A percentile compares a stretch with the other conserved stretches of the same genome.
Evolutionary conservation across 2,797 vertebrate species (phyloP).

Genomic region (Gymnodraco acuticeps): DNA sequence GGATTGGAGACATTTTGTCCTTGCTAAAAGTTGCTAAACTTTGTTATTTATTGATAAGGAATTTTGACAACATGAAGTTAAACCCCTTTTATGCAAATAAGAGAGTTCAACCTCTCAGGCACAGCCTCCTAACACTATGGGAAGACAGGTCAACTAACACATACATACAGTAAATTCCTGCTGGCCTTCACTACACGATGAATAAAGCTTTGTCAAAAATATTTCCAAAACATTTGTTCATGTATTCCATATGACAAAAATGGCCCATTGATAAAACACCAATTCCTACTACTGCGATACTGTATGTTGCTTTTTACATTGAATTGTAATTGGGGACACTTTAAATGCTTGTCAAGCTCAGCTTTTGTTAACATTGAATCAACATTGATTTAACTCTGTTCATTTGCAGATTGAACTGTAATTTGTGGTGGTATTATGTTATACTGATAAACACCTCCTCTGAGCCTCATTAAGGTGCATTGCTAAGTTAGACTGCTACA

Average conservation of each 20-base stretch:
- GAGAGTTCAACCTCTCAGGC: background rate
- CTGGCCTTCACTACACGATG: background rate
- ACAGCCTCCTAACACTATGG: background rate
- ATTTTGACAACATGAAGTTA: too few relatives aligned
- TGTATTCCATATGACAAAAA: background rate
- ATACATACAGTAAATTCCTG: background rate
- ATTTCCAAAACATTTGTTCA: background rate
- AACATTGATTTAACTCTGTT: background rate
- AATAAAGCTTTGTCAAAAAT: background rate
- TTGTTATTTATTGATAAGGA: background rate
- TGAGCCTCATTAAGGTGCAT: background rate
- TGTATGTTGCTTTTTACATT: background rate
- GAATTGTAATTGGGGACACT: background rate
- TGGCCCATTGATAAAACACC: background rate
- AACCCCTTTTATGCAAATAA: background rate
- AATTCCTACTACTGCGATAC: too few relatives aligned
- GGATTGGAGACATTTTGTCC: too few relatives aligned
- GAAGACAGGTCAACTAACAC: background rate
- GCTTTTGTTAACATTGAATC: background rate
- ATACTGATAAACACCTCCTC: background rate
- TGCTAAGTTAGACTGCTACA: background rate
- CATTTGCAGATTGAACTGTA: background rate
- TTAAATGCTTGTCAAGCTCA: background rate
- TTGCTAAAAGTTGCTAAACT: background rate
- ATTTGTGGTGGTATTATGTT: background rate